Percentiles rank a stretch among this genome's conserved stretches.
These are phyloP conservation scores for Phaethon lepturus DNA, from an alignment of 2,113 vertebrate species.

Conservation along the genomic window DNA sequence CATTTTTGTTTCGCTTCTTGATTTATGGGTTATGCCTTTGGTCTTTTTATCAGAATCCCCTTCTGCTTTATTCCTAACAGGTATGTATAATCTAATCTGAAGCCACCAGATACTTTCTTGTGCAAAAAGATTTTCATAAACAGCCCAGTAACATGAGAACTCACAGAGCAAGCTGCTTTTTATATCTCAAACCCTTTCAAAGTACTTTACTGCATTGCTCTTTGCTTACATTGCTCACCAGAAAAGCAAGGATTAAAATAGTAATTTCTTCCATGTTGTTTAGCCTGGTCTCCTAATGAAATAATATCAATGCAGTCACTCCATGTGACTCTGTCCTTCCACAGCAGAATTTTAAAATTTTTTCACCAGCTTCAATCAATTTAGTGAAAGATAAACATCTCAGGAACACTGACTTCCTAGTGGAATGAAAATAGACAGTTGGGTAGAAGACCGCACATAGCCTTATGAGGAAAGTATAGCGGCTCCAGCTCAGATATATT, in stretches of 20 bases:
- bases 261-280: background rate
- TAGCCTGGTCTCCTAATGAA: background rate
- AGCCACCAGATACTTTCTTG: conserved; percentile 25
- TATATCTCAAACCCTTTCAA: background rate
- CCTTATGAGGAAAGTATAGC: background rate
- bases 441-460: background rate
- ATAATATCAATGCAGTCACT: background rate
- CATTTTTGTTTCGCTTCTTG: conserved; percentile 52
- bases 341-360: background rate
- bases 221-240: background rate
- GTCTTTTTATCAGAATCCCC: conserved; percentile 59
- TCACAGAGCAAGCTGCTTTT: background rate
- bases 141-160: background rate
- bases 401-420: background rate
- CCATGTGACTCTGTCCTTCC: background rate
- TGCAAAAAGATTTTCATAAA: conserved; percentile 32
- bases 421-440: background rate
- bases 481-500: background rate
- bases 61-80: conserved; percentile 53
- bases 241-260: background rate
- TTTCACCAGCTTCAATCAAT: background rate
- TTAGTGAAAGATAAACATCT: background rate
- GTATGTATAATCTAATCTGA: conserved; percentile 50
- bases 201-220: background rate
- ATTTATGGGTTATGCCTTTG: conserved; percentile 63